Base-by-base conservation (phyloP, 92 coral and sea anemone species). In the Isaurus tuberculatus region DNA sequence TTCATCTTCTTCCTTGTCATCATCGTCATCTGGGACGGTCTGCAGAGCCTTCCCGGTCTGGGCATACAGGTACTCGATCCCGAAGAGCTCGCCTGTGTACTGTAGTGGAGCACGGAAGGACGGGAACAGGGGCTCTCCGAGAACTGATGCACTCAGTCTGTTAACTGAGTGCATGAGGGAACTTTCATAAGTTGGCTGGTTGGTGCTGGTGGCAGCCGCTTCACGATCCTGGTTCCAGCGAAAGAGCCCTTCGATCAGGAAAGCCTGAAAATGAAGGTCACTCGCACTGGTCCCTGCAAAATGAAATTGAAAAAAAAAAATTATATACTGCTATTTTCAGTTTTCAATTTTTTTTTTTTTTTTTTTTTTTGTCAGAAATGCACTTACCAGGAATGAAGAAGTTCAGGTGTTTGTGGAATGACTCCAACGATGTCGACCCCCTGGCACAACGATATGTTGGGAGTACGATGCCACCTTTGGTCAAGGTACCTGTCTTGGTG, bases 221-320 rank as follows among this genome's bases (percentile, higher is more conserved):
- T 22, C 66, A 22, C 15, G 31, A 30, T 60, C 66, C 31, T 60
- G 66, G 66, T 60, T 60, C 66, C 84, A 73, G 22, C 78, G 4
- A 40, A 36, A 13, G 4, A 85, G 16, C 11, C 83, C 83, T 51
- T 84, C 88, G 7, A 27, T 30, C 1, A 84, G 74, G 64, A 60
- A 73, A 4, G 88, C 32, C 66, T 84, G 88, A 30, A 84, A 84
- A 25, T 73, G 88, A 6, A 73, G 58, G 64, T 84, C 88, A 33
- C 17, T 84, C 0, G 82, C 88, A n/a, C 31, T 73, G 13, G 40
- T n/a, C 72, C 36, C 86, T 44, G 51, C 77, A 69, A 64, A 30
- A 58, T n/a, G 13, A 79, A 22, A 51, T 51, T 1, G 2, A 51
- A 51, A 16, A 49, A 51, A 36, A 36, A 14, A 46, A 46, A 46